Conservation (phyloP, 2,113 vertebrate species). For the Sorex fumeus region DNA sequence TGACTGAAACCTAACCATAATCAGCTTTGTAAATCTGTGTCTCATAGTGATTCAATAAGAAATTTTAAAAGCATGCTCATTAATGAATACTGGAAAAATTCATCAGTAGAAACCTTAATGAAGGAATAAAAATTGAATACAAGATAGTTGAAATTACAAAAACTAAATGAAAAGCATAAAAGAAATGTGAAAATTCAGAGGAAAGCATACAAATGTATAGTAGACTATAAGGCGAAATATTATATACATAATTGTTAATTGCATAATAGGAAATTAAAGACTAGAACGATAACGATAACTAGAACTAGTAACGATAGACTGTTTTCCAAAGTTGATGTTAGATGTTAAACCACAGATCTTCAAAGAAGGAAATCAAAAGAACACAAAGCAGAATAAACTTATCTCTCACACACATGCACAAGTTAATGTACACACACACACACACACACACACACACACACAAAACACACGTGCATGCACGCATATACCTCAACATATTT, state of each 20-base stretch:
- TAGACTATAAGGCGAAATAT: background rate
- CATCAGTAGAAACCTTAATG: background rate
- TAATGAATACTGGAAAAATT: background rate
- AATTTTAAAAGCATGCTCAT: background rate
- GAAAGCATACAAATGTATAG: background rate
- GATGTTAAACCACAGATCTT: background rate
- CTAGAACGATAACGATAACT: background rate
- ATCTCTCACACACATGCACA: no score
- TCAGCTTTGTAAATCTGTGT: no score
- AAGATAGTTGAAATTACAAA: conserved; percentile 35
- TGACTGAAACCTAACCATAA: no score
- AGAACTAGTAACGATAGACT: background rate
- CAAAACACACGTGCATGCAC: background rate
- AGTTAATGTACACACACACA: background rate
- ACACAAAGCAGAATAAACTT: background rate
- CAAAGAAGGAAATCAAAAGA: background rate
- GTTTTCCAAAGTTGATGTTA: conserved; percentile 49
- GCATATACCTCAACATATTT: background rate
- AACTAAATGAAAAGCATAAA: conserved; percentile 19
- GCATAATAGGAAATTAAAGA: conserved; percentile 1
- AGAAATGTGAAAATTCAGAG: conserved; percentile 27
- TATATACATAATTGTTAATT: background rate
- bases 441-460: background rate
- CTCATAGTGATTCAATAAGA: no score
- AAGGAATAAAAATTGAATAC: conserved; percentile 17